Base-by-base conservation (phyloP, 64 coral and sea anemone species). In the Actinia equina region DNA sequence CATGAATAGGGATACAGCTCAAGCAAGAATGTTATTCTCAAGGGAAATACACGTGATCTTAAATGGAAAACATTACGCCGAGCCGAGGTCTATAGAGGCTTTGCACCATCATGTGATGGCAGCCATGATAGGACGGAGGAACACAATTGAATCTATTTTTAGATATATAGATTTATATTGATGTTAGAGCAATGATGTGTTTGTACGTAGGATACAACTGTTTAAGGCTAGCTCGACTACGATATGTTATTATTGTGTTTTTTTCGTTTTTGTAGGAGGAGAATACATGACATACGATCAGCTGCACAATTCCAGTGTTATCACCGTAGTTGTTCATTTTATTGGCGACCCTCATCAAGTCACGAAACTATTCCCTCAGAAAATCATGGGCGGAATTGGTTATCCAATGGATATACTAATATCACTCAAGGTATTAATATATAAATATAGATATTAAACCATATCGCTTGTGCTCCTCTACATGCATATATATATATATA, bases 381-480 rank as follows among this genome's bases (percentile, higher is more conserved):
- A 59, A 53, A 99, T 99, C 25, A 87, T 99, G 86, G 85, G 94
- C n/a, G 88, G 88, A 57, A 95, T 93, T 87, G 97, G 88, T 17
- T 99, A 88, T 57, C 97, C 97, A 13, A 77, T 99, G 53, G 97
- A 99, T 65, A 85, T 99, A 19, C 85, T 93, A 17, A 88, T 99
- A 61, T 92, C 78, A 25, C 83, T 99, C 2, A 99, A 99, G 91
- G 95, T 98, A 86, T 12, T 52, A 37, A 37, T 37, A 26, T 10
- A 26, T 74, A 74, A n/a, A 65, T 10, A 65, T 12, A 57, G 5
- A 41, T 27, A 41, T 74, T 1, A 30, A 3, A 16, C 55, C 13
- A 57, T 41, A 23, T 6, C 63, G 12, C 12, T 25, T 25, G 10
- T 42, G 69, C 16, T 8, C 26, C 10, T 41, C 10, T 13, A 65